Evolutionary conservation across 2,888 invertebrate genomes (phyloP).

Genomic region (Hirtodrosophila trivittata): DNA sequence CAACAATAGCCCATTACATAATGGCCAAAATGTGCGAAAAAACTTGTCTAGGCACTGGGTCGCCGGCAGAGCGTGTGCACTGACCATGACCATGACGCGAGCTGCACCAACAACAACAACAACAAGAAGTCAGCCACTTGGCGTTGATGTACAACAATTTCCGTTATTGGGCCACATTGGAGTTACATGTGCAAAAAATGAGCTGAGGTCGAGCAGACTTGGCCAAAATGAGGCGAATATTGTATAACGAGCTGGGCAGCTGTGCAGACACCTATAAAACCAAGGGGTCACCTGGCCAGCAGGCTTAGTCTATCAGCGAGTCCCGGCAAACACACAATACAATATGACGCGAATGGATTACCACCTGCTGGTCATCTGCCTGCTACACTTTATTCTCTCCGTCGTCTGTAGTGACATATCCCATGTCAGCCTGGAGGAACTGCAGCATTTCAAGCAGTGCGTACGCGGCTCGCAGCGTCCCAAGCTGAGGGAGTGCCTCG

Average conservation of each 20-base stretch:
- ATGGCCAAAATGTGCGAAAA: conserved; percentile 70
- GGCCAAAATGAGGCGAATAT: conserved; percentile 43
- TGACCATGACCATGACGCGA: conserved; percentile 80
- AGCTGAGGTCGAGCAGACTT: conserved; percentile 52
- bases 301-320: conserved; percentile 61
- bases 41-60: conserved; percentile 54
- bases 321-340: conserved; percentile 1
- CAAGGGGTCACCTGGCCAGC: conserved; percentile 53
- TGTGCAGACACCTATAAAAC: conserved; percentile 50
- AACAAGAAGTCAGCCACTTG: conserved; percentile 33
- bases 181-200: conserved; percentile 63
- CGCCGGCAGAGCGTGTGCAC: conserved; percentile 64
- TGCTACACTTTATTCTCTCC: conserved; percentile 20
- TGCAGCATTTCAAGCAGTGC: conserved; percentile 83
- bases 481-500: conserved; percentile 87
- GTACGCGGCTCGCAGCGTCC: conserved; percentile 83
- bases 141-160: conserved; percentile 73
- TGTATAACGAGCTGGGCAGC: conserved; percentile 70
- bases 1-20: conserved; percentile 69
- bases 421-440: conserved; percentile 49
- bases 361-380: conserved; percentile 33
- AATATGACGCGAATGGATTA: conserved; percentile 39
- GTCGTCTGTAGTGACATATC: conserved; percentile 47
- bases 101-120: conserved; percentile 21
- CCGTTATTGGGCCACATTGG: conserved; percentile 70